Evolutionary conservation across 2,113 vertebrate species (phyloP), one percentile per base, ranked within the genome.

Genomic region (Prinia subflava): DNA sequence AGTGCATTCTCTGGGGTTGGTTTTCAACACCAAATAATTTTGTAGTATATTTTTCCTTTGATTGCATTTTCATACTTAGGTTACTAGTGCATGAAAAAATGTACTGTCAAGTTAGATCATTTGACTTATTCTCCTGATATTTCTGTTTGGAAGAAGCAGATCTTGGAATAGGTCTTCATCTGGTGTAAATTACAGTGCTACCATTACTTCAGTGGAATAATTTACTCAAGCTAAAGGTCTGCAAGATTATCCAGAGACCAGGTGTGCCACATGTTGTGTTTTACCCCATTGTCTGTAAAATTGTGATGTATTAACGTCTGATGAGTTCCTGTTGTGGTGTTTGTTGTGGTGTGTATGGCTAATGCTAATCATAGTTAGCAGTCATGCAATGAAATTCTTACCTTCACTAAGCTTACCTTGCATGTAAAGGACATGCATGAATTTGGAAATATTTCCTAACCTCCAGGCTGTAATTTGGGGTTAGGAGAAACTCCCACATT

Each of bases 121-220:
- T 83, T 82, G 62, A 52, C n/a, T 37, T 87, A 31, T 12, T 87
- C 33, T 85, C n/a, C 41, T 69, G 53, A 65, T 12, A 15, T 69
- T 93, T 83, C 44, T 85, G 24, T 76, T 93, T 83, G 82, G 49
- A 94, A 90, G 74, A 71, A n/a, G 52, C 67, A 76, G 62, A 47
- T 90, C 30, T 76, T 65, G 53, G 85, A 79, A 44, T 0, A 2
- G 19, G 19, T 92, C 53, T 79, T 85, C 60, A 71, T 55, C 76
- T 89, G 62, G 21, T 87, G 31, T 69, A 62, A 92, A 80, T 95
- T 62, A 92, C 37, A 46, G 46, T 28, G 39, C 41, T 95, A 46
- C 75, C 4, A 8, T 95, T 87, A 87, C 87, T 87, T 90, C 67
- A 95, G 55, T 63, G 82, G 75, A 95, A 94, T 73, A 94, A 77